Conservation (phyloP, 2,888 invertebrate genomes). For the Habroteleia sp. region DNA sequence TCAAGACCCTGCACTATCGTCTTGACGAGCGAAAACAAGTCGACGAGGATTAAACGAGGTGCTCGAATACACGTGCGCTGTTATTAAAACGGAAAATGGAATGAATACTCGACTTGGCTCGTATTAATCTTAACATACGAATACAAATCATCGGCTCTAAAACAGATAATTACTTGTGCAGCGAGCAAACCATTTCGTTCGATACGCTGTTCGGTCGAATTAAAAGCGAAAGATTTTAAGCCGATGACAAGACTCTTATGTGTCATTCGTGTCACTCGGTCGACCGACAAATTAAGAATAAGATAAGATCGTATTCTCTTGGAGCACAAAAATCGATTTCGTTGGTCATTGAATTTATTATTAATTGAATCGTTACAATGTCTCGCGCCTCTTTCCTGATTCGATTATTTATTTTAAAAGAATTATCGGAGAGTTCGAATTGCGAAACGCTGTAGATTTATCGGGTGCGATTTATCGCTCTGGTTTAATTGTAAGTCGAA, state of each 20-base stretch:
- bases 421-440: conserved; percentile 9
- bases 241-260: conserved; percentile 19
- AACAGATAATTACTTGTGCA: conserved; percentile 26
- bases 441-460: conserved; percentile 1
- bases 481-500: conserved; percentile 25
- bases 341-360: conserved; percentile 25
- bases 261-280: conserved; percentile 23
- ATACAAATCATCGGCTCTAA: conserved; percentile 35
- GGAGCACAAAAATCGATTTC: conserved; percentile 14
- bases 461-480: conserved; percentile 13
- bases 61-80: conserved; percentile 23
- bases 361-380: conserved; percentile 10
- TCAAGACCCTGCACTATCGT: conserved; percentile 43
- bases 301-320: conserved; percentile 31
- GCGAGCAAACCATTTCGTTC: conserved; percentile 13
- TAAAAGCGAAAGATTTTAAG: conserved; percentile 14
- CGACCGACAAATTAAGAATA: conserved; percentile 26
- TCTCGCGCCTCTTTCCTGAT: conserved; percentile 4
- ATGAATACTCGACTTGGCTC: conserved; percentile 18
- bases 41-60: conserved; percentile 40
- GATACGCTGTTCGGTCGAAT: conserved; percentile 14
- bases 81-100: conserved; percentile 54
- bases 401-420: conserved; percentile 29
- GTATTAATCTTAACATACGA: conserved; percentile 30
- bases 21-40: conserved; percentile 39